These are phyloP conservation scores for Bubalus kerabau DNA, from an alignment of 2,113 vertebrate genomes.

Conservation along the genomic window DNA sequence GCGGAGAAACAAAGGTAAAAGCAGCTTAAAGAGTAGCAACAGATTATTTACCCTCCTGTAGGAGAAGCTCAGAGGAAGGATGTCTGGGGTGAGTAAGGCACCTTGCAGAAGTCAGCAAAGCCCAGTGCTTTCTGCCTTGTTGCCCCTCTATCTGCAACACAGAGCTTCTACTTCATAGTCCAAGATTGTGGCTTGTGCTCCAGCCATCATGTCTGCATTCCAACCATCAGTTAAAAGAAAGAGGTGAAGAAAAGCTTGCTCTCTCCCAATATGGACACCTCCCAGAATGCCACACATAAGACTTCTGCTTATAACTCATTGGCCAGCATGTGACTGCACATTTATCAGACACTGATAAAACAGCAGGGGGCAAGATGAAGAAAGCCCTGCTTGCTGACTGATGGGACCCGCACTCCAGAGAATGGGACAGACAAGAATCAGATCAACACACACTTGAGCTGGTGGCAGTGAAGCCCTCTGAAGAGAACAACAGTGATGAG, in stretches of 20 bases:
- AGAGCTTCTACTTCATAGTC: not conserved
- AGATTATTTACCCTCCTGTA: not conserved
- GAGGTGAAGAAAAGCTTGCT: not conserved
- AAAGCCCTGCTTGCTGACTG: fast-evolving
- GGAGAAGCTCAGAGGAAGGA: not conserved
- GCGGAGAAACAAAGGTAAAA: not conserved
- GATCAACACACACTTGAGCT: no score
- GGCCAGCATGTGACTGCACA: not conserved
- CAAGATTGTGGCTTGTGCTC: conserved; percentile 32
- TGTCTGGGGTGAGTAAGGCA: not conserved
- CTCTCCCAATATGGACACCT: not conserved
- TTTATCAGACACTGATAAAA: not conserved
- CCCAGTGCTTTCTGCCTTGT: not conserved
- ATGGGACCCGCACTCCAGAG: not conserved
- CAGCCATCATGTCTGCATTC: not conserved
- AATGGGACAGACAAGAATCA: not conserved
- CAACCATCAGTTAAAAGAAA: not conserved
- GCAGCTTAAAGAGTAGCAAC: not conserved
- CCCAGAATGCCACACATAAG: not conserved
- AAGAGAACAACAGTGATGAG: not conserved
- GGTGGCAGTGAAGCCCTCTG: not conserved
- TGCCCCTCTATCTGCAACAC: not conserved
- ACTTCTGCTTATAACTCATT: not conserved
- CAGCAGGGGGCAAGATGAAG: not conserved
- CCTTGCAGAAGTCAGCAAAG: not conserved